phyloP scores from a whole-genome alignment of 2,113 vertebrate genomes.

The Anarrhichthys ocellatus region DNA sequence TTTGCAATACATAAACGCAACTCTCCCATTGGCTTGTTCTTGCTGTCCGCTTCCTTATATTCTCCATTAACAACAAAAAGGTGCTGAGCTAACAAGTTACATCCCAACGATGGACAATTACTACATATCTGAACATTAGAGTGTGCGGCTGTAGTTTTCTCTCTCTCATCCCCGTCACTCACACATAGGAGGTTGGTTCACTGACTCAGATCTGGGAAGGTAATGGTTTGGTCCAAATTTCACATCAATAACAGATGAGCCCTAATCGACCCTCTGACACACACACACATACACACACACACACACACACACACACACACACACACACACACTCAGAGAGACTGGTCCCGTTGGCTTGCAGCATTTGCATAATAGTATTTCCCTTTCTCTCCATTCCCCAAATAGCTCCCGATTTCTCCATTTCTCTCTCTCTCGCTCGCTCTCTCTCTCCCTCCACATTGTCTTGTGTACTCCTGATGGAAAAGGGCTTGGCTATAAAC shows the following conservation, averaged over 20 bases:
- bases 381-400: slow-evolving; percentile 76
- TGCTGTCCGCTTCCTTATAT: not conserved
- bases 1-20: not conserved
- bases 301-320: slow-evolving; percentile 40
- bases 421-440: slow-evolving; percentile 49
- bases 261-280: slow-evolving; percentile 86
- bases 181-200: slow-evolving; percentile 48
- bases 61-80: not conserved
- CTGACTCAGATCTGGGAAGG: slow-evolving; percentile 80
- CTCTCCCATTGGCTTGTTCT: not conserved
- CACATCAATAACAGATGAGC: slow-evolving; percentile 99
- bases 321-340: slow-evolving; percentile 84
- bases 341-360: slow-evolving; percentile 88
- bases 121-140: not conserved
- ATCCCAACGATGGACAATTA: not conserved
- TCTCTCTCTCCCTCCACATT: slow-evolving; percentile 54
- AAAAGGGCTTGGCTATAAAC: slow-evolving; percentile 75
- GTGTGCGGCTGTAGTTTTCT: not conserved
- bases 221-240: slow-evolving; percentile 93
- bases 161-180: slow-evolving; percentile 5
- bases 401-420: slow-evolving; percentile 71
- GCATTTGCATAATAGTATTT: slow-evolving; percentile 99
- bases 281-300: slow-evolving; percentile 28
- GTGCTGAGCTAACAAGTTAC: not conserved
- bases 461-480: slow-evolving; percentile 74